Evolutionary conservation across 2,888 invertebrate genomes (phyloP), one percentile per base, ranked within the genome.

Genomic region (Meiosimyza decipiens): DNA sequence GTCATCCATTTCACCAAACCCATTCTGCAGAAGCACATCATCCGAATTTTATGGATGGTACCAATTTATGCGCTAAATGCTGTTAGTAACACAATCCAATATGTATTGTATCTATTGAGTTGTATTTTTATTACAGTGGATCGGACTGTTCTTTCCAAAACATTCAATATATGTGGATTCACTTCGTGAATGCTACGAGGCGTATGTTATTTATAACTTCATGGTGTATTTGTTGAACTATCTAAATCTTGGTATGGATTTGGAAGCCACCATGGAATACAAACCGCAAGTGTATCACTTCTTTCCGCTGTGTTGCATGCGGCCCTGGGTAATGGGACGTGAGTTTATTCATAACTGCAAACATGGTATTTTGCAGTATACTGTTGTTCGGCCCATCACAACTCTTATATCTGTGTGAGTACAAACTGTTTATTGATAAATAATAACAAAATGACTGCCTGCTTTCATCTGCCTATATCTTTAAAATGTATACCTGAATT

Each of bases 121-220:
- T 9, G 9, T 40, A 1, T 71, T 47, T 70, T 50, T 7, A 16
- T 79, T 77, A 57, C 75, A 87, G 87, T 87, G 87, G 87, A 80
- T 87, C 64, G 97, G 97, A 3, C 88, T 98, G 75, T 89, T 94
- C 68, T 96, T 95, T 85, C 96, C 96, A 0, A 90, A 92, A 78
- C 92, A 93, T 80, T 95, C 96, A 55, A 96, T 98, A 78, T 98
- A 97, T 85, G 91, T 97, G 82, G 97, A 98, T 87, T 95, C 96
- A 79, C 87, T 95, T 68, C 90, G 98, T 85, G 98, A 98, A 89
- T 98, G 97, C 85, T 98, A 98, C 84, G 98, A 98, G 88, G 98
- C 97, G 1, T 98, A 97, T 89, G 98, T 98, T 3, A 98, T 98
- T 82, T 98, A 98, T 87, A 98, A 97, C 89, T 98, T 98, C 84